These are phyloP conservation scores for Lasiommata megera DNA, from an alignment of 2,888 invertebrate species.

Conservation along the genomic window DNA sequence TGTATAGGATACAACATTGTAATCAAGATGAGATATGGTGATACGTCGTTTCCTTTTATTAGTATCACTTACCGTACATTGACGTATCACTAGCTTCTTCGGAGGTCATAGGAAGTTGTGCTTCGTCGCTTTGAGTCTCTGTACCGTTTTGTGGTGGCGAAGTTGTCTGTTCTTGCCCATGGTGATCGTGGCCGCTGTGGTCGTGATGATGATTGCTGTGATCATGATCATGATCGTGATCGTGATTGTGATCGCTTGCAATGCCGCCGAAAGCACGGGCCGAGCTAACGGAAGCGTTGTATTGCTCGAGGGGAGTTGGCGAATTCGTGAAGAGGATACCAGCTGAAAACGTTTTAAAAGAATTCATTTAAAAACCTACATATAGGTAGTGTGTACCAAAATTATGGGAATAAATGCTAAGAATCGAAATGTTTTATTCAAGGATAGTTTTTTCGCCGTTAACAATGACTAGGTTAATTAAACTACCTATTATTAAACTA, in stretches of 20 bases:
- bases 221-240: slow-evolving; percentile 35
- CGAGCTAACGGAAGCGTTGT: slow-evolving; percentile 73
- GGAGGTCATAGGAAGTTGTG: slow-evolving; percentile 43
- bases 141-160: slow-evolving; percentile 22
- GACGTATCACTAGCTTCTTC: slow-evolving; percentile 72
- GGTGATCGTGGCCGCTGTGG: slow-evolving; percentile 37
- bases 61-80: slow-evolving; percentile 74
- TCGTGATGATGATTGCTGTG: slow-evolving; percentile 35
- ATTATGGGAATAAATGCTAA: no score
- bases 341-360: slow-evolving; percentile 66
- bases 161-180: slow-evolving; percentile 28
- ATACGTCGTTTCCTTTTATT: background rate
- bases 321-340: slow-evolving; percentile 85
- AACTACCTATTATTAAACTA: no score
- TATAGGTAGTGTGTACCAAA: no score
- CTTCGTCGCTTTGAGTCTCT: slow-evolving; percentile 47
- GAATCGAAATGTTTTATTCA: background rate
- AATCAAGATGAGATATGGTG: no score
- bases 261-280: slow-evolving; percentile 83
- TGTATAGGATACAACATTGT: no score
- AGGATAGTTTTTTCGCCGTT: background rate
- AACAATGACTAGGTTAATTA: no score
- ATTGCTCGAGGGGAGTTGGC: slow-evolving; percentile 80
- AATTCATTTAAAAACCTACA: no score
- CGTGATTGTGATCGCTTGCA: slow-evolving; percentile 40